phyloP scores from a whole-genome alignment of 2,113 vertebrate genomes.

The Paratilapia polleni region DNA sequence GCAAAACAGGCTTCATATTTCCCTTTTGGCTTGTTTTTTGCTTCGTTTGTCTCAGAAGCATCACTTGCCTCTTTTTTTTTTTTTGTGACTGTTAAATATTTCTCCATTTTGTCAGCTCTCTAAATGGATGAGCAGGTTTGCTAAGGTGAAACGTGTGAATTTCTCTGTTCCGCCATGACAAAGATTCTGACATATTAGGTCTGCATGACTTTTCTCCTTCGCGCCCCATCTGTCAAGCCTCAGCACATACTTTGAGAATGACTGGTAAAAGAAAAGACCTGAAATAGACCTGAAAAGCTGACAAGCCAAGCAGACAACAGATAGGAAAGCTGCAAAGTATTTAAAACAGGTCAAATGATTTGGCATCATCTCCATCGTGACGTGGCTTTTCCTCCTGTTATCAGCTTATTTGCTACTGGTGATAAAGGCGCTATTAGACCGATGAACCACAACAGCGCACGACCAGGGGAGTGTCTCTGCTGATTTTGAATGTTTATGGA shows the following conservation, averaged over 20 bases:
- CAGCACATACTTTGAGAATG: no score
- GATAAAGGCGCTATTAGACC: no score
- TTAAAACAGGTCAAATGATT: conserved; percentile 63
- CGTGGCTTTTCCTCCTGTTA: conserved; percentile 67
- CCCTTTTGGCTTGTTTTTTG: background rate
- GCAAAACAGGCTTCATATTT: background rate
- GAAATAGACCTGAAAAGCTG: no score
- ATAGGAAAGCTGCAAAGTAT: fast-evolving
- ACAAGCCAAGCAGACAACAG: fast-evolving
- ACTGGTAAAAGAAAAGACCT: no score
- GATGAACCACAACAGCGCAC: background rate
- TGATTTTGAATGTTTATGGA: background rate
- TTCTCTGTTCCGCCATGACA: background rate
- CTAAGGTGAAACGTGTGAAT: background rate
- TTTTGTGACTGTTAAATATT: background rate
- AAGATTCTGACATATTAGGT: background rate
- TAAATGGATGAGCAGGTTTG: background rate
- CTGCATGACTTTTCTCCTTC: background rate
- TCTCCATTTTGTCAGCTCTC: no score
- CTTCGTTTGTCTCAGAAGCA: background rate
- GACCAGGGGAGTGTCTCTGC: background rate
- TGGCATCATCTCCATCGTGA: conserved; percentile 73
- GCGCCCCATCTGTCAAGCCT: no score
- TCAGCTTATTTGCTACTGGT: conserved; percentile 61
- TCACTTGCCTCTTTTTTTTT: background rate